Evolutionary conservation across 2,888 invertebrate genomes (phyloP), one percentile per base, ranked within the genome.

Genomic region (Apotomis turbidana): DNA sequence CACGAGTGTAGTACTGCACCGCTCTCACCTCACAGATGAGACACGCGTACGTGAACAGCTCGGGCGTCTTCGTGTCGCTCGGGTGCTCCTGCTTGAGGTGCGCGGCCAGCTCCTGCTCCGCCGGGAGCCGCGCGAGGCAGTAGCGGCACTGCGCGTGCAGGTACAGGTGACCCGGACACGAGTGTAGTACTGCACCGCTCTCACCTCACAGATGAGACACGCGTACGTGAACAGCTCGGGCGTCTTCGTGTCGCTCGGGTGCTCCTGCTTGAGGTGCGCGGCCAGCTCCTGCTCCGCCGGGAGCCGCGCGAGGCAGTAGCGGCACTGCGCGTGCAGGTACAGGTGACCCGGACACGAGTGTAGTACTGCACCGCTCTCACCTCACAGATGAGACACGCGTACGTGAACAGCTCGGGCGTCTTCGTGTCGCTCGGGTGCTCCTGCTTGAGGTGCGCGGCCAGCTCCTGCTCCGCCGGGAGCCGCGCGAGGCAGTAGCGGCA

Each of bases 51-150:
- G 95, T 95, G 52, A 94, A 93, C 38, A 94, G 86, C 3, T 93
- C 93, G 0, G 93, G 90, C 4, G 94, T 90, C 86, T 95, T 95
- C 0, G 96, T 96, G 79, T 95, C 95, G 0, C 90, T 89, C 0
- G 96, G 96, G 86, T 96, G 96, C 66, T 93, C 94, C 76, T 95
- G 94, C 75, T 95, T 94, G 66, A 96, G 94, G 82, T 97, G 97
- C n/a, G 94, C 94, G 61, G 94, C 91, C 78, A 97, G 91, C 10
- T 94, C 94, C 8, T 94, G 95, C 0, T 94, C 94, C 0, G 94
- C 93, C 1, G 94, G 87, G 84, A 96, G 95, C 75, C 95, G 95
- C 66, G 94, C 94, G 76, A 96, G 91, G 84, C 97, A 97, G 86
- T 96, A 97, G 15, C 74, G 71, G 81, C 4, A 41, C 41, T 5